Evolutionary conservation across 2,888 invertebrate genomes (phyloP).

Genomic region (Uloborus plumipes): DNA sequence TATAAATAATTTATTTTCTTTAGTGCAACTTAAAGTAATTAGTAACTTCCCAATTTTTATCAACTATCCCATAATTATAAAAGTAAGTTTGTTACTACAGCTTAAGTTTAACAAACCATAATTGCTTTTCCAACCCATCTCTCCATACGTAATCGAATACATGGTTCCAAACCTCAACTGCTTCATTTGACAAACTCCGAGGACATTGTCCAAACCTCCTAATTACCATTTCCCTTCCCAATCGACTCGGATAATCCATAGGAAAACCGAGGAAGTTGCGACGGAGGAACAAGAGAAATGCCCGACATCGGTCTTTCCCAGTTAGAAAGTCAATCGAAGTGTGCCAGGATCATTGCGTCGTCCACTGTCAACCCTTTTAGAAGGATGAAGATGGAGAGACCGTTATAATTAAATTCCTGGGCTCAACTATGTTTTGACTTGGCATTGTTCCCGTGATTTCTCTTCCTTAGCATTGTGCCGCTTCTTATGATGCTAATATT

Average conservation of each 20-base stretch:
- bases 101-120: too few relatives aligned
- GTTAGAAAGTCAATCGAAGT: conserved; percentile 32
- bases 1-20: too few relatives aligned
- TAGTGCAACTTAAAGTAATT: too few relatives aligned
- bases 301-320: conserved; percentile 13
- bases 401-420: conserved; percentile 49
- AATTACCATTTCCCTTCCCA: conserved; percentile 25
- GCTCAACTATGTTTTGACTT: conserved; percentile 3
- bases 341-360: too few relatives aligned
- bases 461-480: too few relatives aligned
- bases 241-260: conserved; percentile 7
- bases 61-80: too few relatives aligned
- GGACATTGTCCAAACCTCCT: conserved; percentile 13
- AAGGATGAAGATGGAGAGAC: conserved; percentile 45
- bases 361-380: conserved; percentile 11
- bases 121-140: too few relatives aligned
- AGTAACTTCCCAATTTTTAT: too few relatives aligned
- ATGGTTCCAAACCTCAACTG: neutral
- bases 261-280: conserved; percentile 1
- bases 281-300: neutral
- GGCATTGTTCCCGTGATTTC: neutral
- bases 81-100: too few relatives aligned
- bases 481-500: too few relatives aligned
- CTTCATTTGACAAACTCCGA: neutral
- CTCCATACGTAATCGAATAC: too few relatives aligned